phyloP scores from a whole-genome alignment of 2,113 vertebrate genomes.

The Chaetura pelagica region DNA sequence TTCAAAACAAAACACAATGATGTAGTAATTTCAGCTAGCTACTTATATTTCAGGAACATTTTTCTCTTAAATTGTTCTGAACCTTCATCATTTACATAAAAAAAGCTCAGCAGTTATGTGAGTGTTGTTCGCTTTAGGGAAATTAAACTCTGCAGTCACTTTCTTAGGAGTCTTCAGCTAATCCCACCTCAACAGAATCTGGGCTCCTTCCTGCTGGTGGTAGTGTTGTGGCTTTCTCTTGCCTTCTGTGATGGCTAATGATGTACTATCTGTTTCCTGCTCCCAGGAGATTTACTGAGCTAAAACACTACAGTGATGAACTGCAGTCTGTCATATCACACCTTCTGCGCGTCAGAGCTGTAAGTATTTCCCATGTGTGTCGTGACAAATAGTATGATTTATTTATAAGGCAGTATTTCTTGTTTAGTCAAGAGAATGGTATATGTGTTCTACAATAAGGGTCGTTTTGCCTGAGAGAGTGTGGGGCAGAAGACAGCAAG shows the following conservation, averaged over 20 bases:
- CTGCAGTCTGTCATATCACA: constrained; percentile 91
- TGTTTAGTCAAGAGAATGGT: not conserved
- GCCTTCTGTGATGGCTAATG: constrained; percentile 49
- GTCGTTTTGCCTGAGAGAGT: not conserved
- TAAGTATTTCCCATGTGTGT: constrained; percentile 77
- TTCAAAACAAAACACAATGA: not conserved
- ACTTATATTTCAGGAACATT: not conserved
- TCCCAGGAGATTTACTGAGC: constrained; percentile 87
- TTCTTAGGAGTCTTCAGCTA: constrained; percentile 34
- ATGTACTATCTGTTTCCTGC: constrained; percentile 68
- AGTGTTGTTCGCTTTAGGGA: not conserved
- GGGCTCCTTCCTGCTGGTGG: not conserved
- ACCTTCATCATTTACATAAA: not conserved
- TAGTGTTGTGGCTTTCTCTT: constrained; percentile 15
- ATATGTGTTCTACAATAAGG: not conserved
- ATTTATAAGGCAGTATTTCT: constrained; percentile 41
- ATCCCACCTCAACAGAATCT: not conserved
- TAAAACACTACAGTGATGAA: constrained; percentile 93
- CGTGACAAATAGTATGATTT: constrained; percentile 44
- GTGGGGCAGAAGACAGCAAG: not conserved
- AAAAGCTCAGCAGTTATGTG: not conserved
- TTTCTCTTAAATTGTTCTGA: not conserved
- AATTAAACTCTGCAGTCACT: not conserved
- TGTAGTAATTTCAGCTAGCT: not conserved
- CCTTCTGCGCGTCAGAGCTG: constrained; percentile 90